Percentiles rank a stretch among this genome's conserved stretches.
Evolutionary conservation across 1,140 invertebrate genomes (phyloP).

Genomic region (Saccostrea cuccullata): DNA sequence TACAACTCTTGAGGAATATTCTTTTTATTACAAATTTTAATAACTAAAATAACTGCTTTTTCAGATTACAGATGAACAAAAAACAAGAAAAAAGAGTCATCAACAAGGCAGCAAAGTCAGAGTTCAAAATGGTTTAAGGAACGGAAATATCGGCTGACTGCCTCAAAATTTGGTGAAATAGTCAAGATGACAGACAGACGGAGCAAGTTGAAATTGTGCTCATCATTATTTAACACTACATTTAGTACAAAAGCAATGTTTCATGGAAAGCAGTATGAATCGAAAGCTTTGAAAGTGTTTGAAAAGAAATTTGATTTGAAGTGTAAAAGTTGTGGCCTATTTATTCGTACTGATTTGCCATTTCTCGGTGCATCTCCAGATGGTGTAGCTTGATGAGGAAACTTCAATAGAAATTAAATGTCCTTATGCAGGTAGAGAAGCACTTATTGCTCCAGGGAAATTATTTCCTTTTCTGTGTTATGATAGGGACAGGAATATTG

Average conservation of each 20-base stretch:
- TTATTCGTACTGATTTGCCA: background rate
- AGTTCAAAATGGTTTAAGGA: conserved; percentile 7
- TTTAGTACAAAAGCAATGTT: background rate
- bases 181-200: too few relatives aligned
- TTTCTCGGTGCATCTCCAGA: background rate
- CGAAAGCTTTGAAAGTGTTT: background rate
- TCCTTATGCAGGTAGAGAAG: background rate
- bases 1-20: too few relatives aligned
- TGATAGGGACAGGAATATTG: background rate
- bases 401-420: background rate
- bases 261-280: conserved; percentile 37
- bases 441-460: background rate
- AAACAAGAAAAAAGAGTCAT: background rate
- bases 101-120: background rate
- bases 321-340: background rate
- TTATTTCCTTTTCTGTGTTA: background rate
- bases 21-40: too few relatives aligned
- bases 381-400: background rate
- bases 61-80: background rate
- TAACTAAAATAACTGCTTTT: too few relatives aligned
- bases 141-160: conserved; percentile 28
- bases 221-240: background rate
- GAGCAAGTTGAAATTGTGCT: too few relatives aligned
- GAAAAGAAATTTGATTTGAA: background rate
- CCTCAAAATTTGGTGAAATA: too few relatives aligned